A percentile compares a stretch with the other conserved stretches of the same genome.
These are phyloP conservation scores for Augochlorella aurata DNA, from an alignment of 2,888 invertebrate genomes.

Conservation along the genomic window DNA sequence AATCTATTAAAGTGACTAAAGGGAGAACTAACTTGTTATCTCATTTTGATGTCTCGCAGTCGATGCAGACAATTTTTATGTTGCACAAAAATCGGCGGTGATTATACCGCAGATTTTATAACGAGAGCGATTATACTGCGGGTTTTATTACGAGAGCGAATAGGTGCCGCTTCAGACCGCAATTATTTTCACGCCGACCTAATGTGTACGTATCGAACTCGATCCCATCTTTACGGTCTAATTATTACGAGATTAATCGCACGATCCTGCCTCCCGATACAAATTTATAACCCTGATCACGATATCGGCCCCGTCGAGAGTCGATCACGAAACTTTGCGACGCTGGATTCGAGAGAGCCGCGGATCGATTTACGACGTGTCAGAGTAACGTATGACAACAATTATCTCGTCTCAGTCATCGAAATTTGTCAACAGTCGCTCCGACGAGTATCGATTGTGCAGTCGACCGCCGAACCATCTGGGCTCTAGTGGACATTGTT, in stretches of 20 bases:
- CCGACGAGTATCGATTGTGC: slow-evolving; percentile 3
- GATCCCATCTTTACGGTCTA: not conserved
- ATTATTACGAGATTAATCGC: not conserved
- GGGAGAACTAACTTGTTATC: too few species aligned
- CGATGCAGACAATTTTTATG: too few species aligned
- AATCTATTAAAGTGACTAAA: too few species aligned
- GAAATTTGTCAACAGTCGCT: slow-evolving; percentile 8
- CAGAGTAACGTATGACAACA: slow-evolving; percentile 5
- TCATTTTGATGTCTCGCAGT: too few species aligned
- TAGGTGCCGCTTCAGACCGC: not conserved
- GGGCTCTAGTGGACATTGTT: slow-evolving; percentile 4
- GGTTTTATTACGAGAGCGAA: too few species aligned
- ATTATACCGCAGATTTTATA: too few species aligned
- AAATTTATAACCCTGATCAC: slow-evolving; percentile 2
- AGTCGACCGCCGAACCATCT: not conserved
- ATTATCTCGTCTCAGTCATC: slow-evolving; percentile 8
- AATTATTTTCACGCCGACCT: not conserved
- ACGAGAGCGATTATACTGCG: too few species aligned
- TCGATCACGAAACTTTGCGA: not conserved
- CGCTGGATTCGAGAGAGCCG: not conserved
- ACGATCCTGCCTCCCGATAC: not conserved
- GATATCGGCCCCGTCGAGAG: not conserved
- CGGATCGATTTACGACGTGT: slow-evolving; percentile 32
- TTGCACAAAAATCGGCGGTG: too few species aligned
- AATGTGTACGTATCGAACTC: not conserved